A percentile compares a stretch with the other conserved stretches of the same genome.
Conservation (phyloP, 2,888 invertebrate species). For the Drosophila mimetica region DNA sequence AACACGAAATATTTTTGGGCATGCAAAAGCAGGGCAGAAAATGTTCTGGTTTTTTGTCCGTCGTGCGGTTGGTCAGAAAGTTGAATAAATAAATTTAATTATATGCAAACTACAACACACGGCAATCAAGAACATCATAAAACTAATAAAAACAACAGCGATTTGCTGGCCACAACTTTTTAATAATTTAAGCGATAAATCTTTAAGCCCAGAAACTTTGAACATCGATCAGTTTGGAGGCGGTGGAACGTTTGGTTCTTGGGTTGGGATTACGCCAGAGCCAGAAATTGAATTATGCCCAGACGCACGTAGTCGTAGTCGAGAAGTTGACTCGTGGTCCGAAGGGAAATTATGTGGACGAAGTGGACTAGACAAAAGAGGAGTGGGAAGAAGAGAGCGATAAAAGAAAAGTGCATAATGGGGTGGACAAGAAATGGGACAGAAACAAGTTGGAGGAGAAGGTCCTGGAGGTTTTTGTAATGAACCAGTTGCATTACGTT, state of each 20-base stretch:
- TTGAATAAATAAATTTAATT: slow-evolving; percentile 51
- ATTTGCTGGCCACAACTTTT: slow-evolving; percentile 31
- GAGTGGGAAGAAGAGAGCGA: slow-evolving; percentile 1
- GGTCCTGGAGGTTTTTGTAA: neutral
- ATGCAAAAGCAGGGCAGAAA: slow-evolving; percentile 25
- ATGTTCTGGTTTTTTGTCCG: slow-evolving; percentile 19
- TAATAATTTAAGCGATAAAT: slow-evolving; percentile 45
- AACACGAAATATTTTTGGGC: slow-evolving; percentile 36
- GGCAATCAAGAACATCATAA: slow-evolving; percentile 29
- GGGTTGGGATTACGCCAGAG: slow-evolving; percentile 8
- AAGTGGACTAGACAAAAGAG: slow-evolving; percentile 24
- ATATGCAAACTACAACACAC: slow-evolving; percentile 45
- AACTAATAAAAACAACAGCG: slow-evolving; percentile 32
- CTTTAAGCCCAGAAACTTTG: slow-evolving; percentile 36
- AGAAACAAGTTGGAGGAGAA: neutral
- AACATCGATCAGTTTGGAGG: slow-evolving; percentile 16
- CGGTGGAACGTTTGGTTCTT: neutral
- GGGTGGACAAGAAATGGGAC: neutral
- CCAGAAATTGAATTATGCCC: slow-evolving; percentile 46
- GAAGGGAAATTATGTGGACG: slow-evolving; percentile 34
- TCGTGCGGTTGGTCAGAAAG: slow-evolving; percentile 37
- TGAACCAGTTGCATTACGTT: slow-evolving; percentile 4
- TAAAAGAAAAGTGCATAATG: slow-evolving; percentile 19
- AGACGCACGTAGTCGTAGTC: slow-evolving; percentile 25
- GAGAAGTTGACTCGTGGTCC: slow-evolving; percentile 29